Percentiles rank a stretch among this genome's conserved stretches.
These are phyloP conservation scores for Caenorhabditis brenneri DNA, from an alignment of 1,140 invertebrate species.

Conservation along the genomic window DNA sequence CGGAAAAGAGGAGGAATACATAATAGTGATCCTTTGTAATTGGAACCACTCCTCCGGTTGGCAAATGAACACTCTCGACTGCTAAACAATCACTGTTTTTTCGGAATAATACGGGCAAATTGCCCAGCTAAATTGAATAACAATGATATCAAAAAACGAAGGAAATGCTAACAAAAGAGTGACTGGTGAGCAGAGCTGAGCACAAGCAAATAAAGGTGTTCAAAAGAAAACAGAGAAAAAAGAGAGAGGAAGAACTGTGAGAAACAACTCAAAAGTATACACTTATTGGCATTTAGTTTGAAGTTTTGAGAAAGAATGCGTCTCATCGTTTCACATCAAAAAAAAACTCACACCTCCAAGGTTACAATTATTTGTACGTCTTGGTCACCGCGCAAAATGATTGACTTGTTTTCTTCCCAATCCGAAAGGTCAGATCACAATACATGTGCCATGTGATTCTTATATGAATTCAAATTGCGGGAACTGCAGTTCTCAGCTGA, in stretches of 20 bases:
- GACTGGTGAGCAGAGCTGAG: neutral
- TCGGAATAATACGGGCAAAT: neutral
- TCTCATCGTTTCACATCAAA: neutral
- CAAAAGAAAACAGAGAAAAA: neutral
- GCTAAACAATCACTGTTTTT: too few species aligned
- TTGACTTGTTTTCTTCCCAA: constrained; percentile 30
- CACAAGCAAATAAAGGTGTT: constrained; percentile 23
- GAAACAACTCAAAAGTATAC: too few species aligned
- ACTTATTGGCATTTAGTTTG: too few species aligned
- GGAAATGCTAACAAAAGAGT: constrained; percentile 16
- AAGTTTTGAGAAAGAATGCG: too few species aligned
- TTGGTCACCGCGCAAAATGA: neutral
- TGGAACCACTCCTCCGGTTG: neutral
- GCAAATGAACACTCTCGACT: too few species aligned
- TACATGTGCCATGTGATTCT: neutral
- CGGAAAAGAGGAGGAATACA: neutral
- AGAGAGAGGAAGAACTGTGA: neutral
- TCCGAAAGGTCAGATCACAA: neutral
- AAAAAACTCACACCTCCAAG: neutral
- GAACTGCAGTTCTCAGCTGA: constrained; percentile 39
- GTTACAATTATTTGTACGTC: neutral
- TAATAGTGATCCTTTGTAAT: neutral
- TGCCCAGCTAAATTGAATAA: neutral
- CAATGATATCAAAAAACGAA: constrained; percentile 20
- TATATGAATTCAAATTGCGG: constrained; percentile 2